Conservation (phyloP, 1,140 invertebrate species). For the Arion vulgaris region DNA sequence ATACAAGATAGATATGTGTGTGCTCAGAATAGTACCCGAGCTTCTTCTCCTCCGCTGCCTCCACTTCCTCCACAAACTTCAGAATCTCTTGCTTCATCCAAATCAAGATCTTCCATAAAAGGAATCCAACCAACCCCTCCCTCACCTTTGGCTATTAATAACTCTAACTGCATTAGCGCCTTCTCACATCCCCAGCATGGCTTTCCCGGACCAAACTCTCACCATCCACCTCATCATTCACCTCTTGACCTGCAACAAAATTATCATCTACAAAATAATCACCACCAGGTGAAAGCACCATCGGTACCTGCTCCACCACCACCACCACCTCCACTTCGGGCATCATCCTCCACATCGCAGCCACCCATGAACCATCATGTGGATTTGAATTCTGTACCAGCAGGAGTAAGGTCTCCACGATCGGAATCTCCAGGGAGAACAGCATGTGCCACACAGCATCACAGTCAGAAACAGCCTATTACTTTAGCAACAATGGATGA, state of each 20-base stretch:
- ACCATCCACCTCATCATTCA: background rate
- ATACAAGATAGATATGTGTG: conserved; percentile 12
- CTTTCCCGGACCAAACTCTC: background rate
- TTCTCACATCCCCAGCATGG: background rate
- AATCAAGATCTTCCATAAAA: conserved; percentile 16
- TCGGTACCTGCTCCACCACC: background rate
- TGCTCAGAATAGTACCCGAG: background rate
- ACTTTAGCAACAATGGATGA: conserved; percentile 16
- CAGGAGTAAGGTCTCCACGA: conserved; percentile 20
- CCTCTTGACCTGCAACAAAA: background rate
- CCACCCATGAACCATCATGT: background rate
- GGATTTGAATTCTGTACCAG: background rate
- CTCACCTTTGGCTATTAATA: background rate
- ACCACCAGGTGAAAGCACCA: conserved; percentile 8
- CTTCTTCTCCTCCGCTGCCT: conserved; percentile 22
- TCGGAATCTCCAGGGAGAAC: conserved; percentile 7
- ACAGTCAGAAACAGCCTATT: background rate
- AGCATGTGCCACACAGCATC: background rate
- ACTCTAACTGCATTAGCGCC: background rate
- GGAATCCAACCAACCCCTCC: background rate
- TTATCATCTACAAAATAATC: conserved; percentile 1
- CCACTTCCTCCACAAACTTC: conserved; percentile 20
- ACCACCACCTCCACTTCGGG: background rate
- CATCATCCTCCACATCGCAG: background rate
- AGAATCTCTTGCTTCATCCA: background rate